Base-by-base conservation (phyloP, 2,888 invertebrate genomes). In the Dynastes hyllus region DNA sequence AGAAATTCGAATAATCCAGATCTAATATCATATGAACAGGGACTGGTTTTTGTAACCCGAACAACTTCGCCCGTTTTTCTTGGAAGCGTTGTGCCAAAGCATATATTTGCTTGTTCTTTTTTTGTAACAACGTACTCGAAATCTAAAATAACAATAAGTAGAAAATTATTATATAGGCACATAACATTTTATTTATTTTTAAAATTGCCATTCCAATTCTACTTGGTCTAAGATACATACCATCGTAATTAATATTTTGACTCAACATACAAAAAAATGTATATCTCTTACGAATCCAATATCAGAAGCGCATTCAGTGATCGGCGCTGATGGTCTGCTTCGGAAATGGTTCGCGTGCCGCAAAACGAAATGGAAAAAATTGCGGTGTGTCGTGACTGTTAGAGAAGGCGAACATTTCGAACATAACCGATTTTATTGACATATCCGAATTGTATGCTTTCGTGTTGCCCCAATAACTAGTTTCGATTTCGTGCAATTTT, bases 121-220 rank as follows among this genome's bases (percentile, higher is more conserved):
- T 85, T 81, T 82, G 86, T 86, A n/a, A 88, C 86, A 11, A 88
- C 85, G 83, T 89, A 89, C 58, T 87, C 83, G 80, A 89, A 89
- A 71, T 83, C 89, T 87, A 70, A 32, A 80, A 80, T 63, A 55
- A 13, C 29, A 8, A 65, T 27, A 50, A 37, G 9, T 0, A 58
- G 9, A 6, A 58, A 2, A 6, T n/a, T 16, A 22, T 58, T 58
- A 58, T 22, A 1, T 5, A 37, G 32, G 5, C 32, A 32, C 2
- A 2, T 32, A 32, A 2, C 32, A 37, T 5, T 37, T 37, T 5
- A 37, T 22, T 22, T 22, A 22, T 22, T 22, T 22, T 22, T 22
- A 8, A n/a, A 5, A 37, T 37, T 58, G 5, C 2, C 16, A 16
- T 16, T 50, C 1, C 27, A 29, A 50, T 29, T 51, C 51, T 29